Percentiles rank a stretch among this genome's conserved stretches.
phyloP scores from a whole-genome alignment of 1,140 invertebrate genomes.

The Heliconius melpomene region DNA sequence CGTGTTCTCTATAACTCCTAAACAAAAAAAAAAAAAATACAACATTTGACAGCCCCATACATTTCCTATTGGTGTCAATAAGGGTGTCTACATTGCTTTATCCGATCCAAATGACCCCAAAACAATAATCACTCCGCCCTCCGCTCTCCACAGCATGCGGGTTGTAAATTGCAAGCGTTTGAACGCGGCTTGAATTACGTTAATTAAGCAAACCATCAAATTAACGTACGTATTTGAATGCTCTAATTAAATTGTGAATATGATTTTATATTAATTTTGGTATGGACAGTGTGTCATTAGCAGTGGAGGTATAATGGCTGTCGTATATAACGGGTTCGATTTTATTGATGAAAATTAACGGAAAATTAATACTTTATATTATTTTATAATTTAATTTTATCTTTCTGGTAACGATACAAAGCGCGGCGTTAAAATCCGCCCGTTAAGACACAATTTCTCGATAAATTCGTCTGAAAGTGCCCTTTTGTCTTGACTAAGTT shows the following conservation, averaged over 20 bases:
- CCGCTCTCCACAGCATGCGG: conserved; percentile 75
- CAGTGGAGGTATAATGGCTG: not conserved
- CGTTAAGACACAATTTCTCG: too few species aligned
- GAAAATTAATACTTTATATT: too few species aligned
- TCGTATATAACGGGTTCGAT: not conserved
- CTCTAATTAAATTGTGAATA: conserved; percentile 7
- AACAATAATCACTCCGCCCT: conserved; percentile 65
- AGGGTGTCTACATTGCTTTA: conserved; percentile 14
- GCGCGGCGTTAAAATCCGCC: too few species aligned
- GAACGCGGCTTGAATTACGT: conserved; percentile 72
- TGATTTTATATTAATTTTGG: not conserved
- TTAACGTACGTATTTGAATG: conserved; percentile 38
- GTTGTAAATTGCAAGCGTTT: conserved; percentile 74
- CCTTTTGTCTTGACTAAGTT: too few species aligned
- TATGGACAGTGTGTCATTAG: not conserved
- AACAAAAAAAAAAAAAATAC: not conserved
- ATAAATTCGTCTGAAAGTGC: too few species aligned
- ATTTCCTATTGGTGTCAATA: conserved; percentile 48
- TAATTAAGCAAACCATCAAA: conserved; percentile 67
- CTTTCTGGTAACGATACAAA: too few species aligned
- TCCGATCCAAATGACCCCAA: conserved; percentile 73
- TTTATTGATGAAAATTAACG: not conserved
- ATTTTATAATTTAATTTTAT: too few species aligned
- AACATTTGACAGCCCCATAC: conserved; percentile 46
- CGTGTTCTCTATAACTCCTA: too few species aligned